Base-by-base conservation (phyloP, 2,113 vertebrate species). In the Perca flavescens region DNA sequence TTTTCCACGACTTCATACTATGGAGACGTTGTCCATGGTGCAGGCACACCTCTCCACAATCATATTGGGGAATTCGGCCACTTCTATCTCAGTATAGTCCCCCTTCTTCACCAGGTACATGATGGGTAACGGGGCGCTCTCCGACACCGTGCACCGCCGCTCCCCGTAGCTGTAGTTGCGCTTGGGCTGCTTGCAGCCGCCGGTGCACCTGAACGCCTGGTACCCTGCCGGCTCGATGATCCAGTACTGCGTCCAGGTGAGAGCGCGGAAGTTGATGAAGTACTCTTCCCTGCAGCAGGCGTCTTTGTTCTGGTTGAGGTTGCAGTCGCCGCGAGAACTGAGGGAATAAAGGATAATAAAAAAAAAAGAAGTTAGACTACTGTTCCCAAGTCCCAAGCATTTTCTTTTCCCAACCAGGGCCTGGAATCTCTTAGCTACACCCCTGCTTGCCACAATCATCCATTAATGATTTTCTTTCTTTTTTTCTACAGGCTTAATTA, bases 61-160 rank as follows among this genome's bases (percentile, higher is more conserved):
- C 97, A 98, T 98, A 40, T 96, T 96, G 13, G 97, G 96, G 70
- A 98, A 96, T 58, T 98, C 97, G 0, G 97, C 96, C 16, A 96
- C 97, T 83, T 98, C 96, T 0, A 98, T 97, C 86, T 97, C 96
- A 0, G 97, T 97, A 93, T 94, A 96, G 87, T 98, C 97, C 6
- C 96, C 97, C 54, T 96, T 97, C 88, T 94, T 96, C 76, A 96
- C 93, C 34, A 98, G 95, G 93, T 97, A 98, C 94, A 98, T 97
- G 92, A 98, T 86, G 36, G 97, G 97, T 21, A 98, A 86, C 0
- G 97, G 94, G 4, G 97, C 94, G 75, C 95, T 97, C 28, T 96
- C 96, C 0, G 92, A 92, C 61, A 80, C 95, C 0, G 95, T 91
- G 5, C 97, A 98, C 63, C 91, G 82, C 57, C 97, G 91, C 66